Evolutionary conservation across 2,113 vertebrate species (phyloP).

Genomic region (Terrapene triunguis): DNA sequence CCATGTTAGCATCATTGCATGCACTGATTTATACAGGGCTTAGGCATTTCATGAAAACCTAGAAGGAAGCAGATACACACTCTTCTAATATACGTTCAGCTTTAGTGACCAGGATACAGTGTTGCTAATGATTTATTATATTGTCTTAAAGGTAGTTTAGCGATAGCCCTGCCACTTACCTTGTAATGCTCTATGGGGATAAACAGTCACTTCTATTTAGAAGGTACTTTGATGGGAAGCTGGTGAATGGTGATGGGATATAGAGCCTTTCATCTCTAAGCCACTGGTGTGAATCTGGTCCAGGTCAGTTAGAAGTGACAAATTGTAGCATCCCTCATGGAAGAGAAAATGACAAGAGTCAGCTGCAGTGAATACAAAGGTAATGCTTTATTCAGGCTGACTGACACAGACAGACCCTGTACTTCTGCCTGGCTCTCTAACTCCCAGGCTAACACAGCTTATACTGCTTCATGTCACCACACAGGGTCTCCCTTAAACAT

Average conservation of each 20-base stretch:
- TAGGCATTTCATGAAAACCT: background rate
- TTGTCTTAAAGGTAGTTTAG: background rate
- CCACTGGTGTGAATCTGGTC: background rate
- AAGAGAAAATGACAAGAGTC: background rate
- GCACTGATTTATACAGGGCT: background rate
- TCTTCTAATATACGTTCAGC: background rate
- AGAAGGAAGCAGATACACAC: background rate
- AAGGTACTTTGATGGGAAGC: background rate
- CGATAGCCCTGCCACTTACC: slow-evolving; percentile 21
- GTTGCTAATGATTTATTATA: background rate
- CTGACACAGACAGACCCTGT: background rate
- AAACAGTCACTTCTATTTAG: background rate
- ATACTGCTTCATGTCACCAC: background rate
- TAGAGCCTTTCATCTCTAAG: background rate
- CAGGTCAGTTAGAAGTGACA: background rate
- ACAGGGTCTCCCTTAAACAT: background rate
- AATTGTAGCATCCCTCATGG: background rate
- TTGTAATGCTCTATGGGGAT: background rate
- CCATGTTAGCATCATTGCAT: background rate
- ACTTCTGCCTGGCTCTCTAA: background rate
- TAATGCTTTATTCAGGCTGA: background rate
- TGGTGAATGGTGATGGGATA: background rate
- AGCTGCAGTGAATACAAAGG: background rate
- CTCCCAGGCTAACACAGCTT: background rate
- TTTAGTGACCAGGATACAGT: background rate